Evolutionary conservation across 2,888 invertebrate genomes (phyloP).

Genomic region (Entomobrya proxima): DNA sequence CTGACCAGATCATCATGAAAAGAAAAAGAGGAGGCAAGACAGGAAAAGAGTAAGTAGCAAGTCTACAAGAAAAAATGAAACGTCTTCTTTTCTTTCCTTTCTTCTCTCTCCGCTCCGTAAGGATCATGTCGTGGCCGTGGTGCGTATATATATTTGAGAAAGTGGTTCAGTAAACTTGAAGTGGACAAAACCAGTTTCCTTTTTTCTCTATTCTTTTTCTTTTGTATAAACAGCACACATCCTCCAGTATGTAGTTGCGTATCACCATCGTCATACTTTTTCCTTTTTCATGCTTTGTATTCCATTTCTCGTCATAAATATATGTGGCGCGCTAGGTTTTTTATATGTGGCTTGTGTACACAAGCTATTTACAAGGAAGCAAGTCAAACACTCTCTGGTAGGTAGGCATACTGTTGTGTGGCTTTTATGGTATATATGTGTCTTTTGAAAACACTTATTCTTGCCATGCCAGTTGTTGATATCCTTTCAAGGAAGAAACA

Average conservation of each 20-base stretch:
- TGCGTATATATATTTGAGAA: slow-evolving; percentile 25
- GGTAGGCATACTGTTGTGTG: not conserved
- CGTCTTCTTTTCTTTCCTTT: slow-evolving; percentile 18
- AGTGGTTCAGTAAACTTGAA: slow-evolving; percentile 61
- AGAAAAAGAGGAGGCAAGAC: not conserved
- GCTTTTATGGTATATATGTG: not conserved
- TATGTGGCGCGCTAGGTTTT: too few species aligned
- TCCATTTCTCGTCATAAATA: not conserved
- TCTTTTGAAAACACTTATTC: not conserved
- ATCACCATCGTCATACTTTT: not conserved
- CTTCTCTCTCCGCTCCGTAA: not conserved
- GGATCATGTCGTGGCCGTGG: slow-evolving; percentile 40
- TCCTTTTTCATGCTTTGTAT: not conserved
- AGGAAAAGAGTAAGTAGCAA: slow-evolving; percentile 7
- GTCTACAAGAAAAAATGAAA: slow-evolving; percentile 15
- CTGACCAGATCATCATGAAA: slow-evolving; percentile 15
- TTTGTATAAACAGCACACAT: slow-evolving; percentile 30
- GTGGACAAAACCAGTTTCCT: slow-evolving; percentile 65
- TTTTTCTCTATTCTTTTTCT: not conserved
- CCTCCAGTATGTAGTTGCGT: not conserved
- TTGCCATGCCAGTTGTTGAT: slow-evolving; percentile 38
- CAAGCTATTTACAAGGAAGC: not conserved
- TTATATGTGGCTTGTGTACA: slow-evolving; percentile 22
- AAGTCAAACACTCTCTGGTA: not conserved
- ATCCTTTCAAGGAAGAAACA: slow-evolving; percentile 19